Evolutionary conservation across 2,888 invertebrate genomes (phyloP), one percentile per base, ranked within the genome.

Genomic region (Campoplex nolae): DNA sequence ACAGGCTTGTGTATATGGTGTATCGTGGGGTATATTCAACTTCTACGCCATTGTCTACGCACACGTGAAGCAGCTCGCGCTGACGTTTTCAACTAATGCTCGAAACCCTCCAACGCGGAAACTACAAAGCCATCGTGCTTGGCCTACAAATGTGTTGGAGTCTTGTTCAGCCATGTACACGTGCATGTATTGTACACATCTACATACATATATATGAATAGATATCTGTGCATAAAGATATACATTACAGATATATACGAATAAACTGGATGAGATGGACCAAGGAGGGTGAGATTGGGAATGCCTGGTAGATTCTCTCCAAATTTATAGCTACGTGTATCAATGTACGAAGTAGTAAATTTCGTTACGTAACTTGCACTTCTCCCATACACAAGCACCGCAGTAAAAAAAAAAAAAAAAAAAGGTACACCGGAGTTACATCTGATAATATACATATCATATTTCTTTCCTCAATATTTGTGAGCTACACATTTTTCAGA

Each of bases 1-100:
- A 28, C 13, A 65, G 51, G 38, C 51, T 62, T 62, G 6, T 62
- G 6, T 79, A 79, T 56, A 67, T 83, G 62, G 70, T 75, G 81
- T 70, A 74, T 16, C 32, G 62, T 84, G 62, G 58, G 23, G 84
- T 68, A 81, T 84, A 78, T 84, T 82, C 74, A 84, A 87, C 86
- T 88, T 86, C 85, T 85, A 88, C 89, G 78, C 88, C 89, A 90
- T 91, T 91, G 91, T 91, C 90, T 90, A 91, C 91, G 91, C 91
- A 91, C 91, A 89, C 90, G 89, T 86, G 88, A 68, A 91, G 88
- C 92, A 90, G 90, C 89, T 83, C 89, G 89, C 74, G 81, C 85
- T 90, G 92, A 91, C 92, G 88, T 86, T 88, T 84, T 83, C 89
- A 80, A 87, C 87, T 87, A 87, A 87, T 87, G 84, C 84, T 84